Conservation (phyloP, 2,888 invertebrate genomes). For the Drosophila subquinaria region DNA sequence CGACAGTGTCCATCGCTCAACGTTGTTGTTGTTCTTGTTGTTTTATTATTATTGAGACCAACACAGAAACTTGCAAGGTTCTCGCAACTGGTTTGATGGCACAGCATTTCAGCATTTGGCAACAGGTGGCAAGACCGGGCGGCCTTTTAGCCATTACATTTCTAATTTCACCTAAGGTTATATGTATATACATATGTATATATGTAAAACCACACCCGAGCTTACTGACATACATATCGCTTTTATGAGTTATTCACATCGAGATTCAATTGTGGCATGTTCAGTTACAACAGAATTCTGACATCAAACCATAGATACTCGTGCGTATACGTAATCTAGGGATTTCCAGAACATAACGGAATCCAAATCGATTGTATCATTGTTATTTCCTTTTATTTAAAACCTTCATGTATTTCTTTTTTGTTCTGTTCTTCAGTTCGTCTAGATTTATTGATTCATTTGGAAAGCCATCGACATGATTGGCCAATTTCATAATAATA, state of each 20-base stretch:
- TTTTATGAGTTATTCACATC: conserved; percentile 2
- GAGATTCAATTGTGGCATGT: neutral
- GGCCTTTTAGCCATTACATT: conserved; percentile 37
- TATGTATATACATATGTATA: neutral
- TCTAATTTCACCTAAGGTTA: conserved; percentile 52
- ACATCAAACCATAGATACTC: neutral
- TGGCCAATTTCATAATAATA: conserved; percentile 6
- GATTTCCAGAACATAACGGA: conserved; percentile 16
- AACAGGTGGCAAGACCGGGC: conserved; percentile 48
- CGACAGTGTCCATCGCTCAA: conserved; percentile 24
- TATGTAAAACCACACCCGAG: conserved; percentile 8
- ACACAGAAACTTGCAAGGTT: conserved; percentile 44
- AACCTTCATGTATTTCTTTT: conserved; percentile 3
- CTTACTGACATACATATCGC: neutral
- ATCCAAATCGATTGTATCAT: conserved; percentile 12
- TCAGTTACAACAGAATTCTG: neutral
- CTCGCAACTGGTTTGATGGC: conserved; percentile 54
- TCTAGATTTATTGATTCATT: conserved; percentile 18
- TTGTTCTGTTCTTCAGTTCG: conserved; percentile 5
- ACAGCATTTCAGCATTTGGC: conserved; percentile 35
- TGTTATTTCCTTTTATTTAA: conserved; percentile 1
- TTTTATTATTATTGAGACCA: conserved; percentile 43
- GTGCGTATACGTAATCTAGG: conserved; percentile 19
- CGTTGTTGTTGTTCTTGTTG: conserved; percentile 24
- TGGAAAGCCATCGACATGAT: conserved; percentile 12